Percentiles rank a stretch among this genome's conserved stretches.
Evolutionary conservation across 2,113 vertebrate genomes (phyloP).

Genomic region (Carassius carassius): DNA sequence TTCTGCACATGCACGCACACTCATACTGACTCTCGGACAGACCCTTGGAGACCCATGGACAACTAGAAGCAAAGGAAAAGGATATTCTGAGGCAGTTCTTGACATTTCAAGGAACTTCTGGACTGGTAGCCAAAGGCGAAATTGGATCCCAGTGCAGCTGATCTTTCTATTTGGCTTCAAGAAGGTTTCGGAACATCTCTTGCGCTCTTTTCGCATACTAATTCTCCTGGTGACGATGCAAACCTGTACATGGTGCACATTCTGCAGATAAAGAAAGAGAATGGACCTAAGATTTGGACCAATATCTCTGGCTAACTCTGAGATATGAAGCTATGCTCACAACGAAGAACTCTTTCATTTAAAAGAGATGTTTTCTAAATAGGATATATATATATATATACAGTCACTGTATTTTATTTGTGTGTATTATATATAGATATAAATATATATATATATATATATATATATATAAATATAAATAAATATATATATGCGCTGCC

Average conservation of each 20-base stretch:
- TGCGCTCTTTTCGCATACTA: background rate
- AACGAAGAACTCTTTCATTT: constrained; percentile 71
- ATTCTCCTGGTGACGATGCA: constrained; percentile 16
- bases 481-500: constrained; percentile 43
- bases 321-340: constrained; percentile 34
- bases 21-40: background rate
- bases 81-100: constrained; percentile 23
- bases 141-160: background rate
- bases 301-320: constrained; percentile 9
- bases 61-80: background rate
- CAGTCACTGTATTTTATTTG: constrained; percentile 49
- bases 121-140: background rate
- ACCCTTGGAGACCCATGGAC: background rate
- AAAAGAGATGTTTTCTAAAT: constrained; percentile 71
- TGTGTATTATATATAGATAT: constrained; percentile 47
- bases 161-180: constrained; percentile 3
- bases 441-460: constrained; percentile 53
- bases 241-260: constrained; percentile 60
- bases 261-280: constrained; percentile 3
- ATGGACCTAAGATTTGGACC: constrained; percentile 41
- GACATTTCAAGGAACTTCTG: constrained; percentile 8
- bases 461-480: constrained; percentile 52
- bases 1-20: constrained; percentile 2
- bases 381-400: constrained; percentile 54
- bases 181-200: background rate